Evolutionary conservation across 2,888 invertebrate species (phyloP).

Genomic region (Oxytorus armatus): DNA sequence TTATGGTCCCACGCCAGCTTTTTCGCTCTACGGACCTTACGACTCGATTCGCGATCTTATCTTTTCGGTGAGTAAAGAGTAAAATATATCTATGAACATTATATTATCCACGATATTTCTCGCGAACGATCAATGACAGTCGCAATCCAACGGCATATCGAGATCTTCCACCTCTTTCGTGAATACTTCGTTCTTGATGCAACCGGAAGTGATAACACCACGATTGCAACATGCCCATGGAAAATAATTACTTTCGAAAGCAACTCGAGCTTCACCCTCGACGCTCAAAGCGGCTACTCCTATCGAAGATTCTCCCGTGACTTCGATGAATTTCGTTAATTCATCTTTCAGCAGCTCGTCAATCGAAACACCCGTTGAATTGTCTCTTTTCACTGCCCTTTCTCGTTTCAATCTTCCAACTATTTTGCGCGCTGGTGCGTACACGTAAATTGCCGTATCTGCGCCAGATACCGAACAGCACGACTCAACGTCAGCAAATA

Average conservation of each 20-base stretch:
- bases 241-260: conserved; percentile 72
- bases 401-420: conserved; percentile 63
- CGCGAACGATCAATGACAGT: conserved; percentile 55
- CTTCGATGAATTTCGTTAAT: conserved; percentile 66
- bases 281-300: conserved; percentile 70
- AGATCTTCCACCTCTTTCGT: conserved; percentile 68
- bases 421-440: conserved; percentile 75
- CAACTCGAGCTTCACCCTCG: conserved; percentile 69
- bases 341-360: conserved; percentile 62
- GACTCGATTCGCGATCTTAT: conserved; percentile 88
- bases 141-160: conserved; percentile 69
- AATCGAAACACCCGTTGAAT: conserved; percentile 18
- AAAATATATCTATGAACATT: conserved; percentile 32
- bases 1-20: conserved; percentile 87
- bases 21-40: conserved; percentile 89
- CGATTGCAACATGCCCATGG: conserved; percentile 77
- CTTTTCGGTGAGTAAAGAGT: conserved; percentile 85
- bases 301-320: conserved; percentile 61
- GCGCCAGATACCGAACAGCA: conserved; percentile 75
- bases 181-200: conserved; percentile 52
- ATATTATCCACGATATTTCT: conserved; percentile 12
- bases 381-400: not conserved
- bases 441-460: conserved; percentile 70
- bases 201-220: conserved; percentile 74
- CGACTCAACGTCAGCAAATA: conserved; percentile 70